Evolutionary conservation across 2,113 vertebrate genomes (phyloP).

Genomic region (Proterorhinus semilunaris): DNA sequence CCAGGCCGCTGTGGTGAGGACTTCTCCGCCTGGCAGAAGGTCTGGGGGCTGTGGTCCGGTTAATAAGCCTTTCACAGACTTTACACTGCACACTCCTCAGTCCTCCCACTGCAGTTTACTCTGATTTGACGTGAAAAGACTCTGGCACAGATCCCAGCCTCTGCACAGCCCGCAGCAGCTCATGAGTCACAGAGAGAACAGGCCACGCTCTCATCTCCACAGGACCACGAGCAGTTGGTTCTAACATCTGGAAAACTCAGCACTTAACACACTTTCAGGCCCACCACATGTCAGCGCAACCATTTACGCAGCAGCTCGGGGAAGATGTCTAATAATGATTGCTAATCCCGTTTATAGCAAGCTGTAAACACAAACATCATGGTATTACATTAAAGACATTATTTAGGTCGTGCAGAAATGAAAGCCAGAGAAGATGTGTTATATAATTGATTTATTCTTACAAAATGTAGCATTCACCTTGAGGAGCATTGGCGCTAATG

Average conservation of each 20-base stretch:
- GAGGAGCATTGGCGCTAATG: conserved; percentile 6
- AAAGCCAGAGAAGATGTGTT: neutral
- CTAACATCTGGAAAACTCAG: conserved; percentile 25
- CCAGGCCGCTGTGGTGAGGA: neutral
- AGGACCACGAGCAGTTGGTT: neutral
- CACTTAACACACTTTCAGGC: neutral
- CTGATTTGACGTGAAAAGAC: conserved; percentile 25
- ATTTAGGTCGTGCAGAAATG: neutral
- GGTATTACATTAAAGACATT: neutral
- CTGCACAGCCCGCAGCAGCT: conserved; percentile 45
- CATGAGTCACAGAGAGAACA: conserved; percentile 48
- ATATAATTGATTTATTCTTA: neutral
- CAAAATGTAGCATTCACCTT: neutral
- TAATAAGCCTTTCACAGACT: conserved; percentile 35
- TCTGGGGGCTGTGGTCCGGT: conserved; percentile 22
- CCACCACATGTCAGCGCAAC: neutral
- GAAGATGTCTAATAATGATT: neutral
- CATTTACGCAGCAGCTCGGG: neutral
- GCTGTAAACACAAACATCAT: neutral
- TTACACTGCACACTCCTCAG: conserved; percentile 20
- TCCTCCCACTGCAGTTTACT: conserved; percentile 28
- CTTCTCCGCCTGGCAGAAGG: neutral
- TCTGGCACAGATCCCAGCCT: conserved; percentile 49
- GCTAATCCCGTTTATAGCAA: neutral
- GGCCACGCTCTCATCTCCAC: conserved; percentile 16